Percentiles rank a stretch among this genome's conserved stretches.
Conservation (phyloP, 2,113 vertebrate species). For the Cathartes aura region DNA sequence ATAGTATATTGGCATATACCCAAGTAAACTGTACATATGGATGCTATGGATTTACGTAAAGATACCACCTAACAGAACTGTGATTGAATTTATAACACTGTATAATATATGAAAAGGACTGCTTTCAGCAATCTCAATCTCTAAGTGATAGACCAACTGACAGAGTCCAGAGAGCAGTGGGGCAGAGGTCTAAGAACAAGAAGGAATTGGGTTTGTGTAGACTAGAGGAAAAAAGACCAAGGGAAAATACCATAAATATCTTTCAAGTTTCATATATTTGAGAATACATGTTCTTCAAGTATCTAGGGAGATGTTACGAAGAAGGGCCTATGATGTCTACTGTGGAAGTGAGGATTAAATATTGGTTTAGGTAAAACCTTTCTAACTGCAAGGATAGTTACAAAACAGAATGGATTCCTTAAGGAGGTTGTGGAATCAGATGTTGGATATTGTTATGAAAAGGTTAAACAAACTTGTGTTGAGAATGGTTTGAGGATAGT, state of each 20-base stretch:
- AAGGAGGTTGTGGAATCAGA: neutral
- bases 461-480: neutral
- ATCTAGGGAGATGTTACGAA: neutral
- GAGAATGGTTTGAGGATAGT: neutral
- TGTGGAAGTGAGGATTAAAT: neutral
- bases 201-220: neutral
- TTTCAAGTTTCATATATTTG: neutral
- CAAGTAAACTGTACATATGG: neutral
- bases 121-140: neutral
- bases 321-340: neutral
- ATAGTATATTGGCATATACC: neutral
- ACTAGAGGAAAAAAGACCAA: neutral
- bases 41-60: neutral
- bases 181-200: neutral
- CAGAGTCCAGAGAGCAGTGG: neutral
- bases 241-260: neutral
- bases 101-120: neutral
- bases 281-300: neutral
- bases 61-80: neutral
- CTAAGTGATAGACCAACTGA: neutral
- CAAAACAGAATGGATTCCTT: neutral
- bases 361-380: neutral
- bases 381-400: neutral
- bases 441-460: neutral
- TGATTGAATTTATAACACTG: neutral